phyloP scores from a whole-genome alignment of 2,113 vertebrate species.

The Solenodon paradoxus region DNA sequence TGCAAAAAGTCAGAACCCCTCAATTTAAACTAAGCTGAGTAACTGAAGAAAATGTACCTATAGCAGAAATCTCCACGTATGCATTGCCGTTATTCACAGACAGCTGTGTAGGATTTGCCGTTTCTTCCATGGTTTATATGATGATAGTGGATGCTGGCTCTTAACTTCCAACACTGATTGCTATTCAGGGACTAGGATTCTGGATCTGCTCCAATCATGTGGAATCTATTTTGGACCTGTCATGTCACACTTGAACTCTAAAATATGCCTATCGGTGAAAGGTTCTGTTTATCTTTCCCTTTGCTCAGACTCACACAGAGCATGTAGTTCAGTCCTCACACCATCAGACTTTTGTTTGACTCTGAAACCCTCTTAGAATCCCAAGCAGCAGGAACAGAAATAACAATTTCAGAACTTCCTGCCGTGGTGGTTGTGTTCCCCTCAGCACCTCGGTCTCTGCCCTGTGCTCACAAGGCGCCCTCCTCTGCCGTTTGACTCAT shows the following conservation, averaged over 20 bases:
- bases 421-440: not conserved
- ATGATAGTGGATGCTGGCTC: conserved; percentile 63
- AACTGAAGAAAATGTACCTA: conserved; percentile 71
- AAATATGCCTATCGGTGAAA: conserved; percentile 76
- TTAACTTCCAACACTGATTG: conserved; percentile 73
- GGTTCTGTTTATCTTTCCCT: conserved; percentile 78
- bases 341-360: not conserved
- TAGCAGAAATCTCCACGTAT: not conserved
- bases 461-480: not conserved
- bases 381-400: not conserved
- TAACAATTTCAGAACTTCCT: not conserved
- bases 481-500: not conserved
- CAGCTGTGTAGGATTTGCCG: conserved; percentile 74
- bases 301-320: conserved; percentile 58
- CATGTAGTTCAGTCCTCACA: conserved; percentile 57
- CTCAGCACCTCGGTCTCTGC: not conserved
- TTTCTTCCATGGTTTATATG: conserved; percentile 73
- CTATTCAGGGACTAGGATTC: conserved; percentile 72
- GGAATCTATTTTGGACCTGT: conserved; percentile 80
- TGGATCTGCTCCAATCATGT: conserved; percentile 78
- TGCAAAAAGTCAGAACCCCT: conserved; percentile 41
- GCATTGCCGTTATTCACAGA: conserved; percentile 45
- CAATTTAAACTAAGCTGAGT: conserved; percentile 66
- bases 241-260: conserved; percentile 78
- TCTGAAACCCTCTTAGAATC: not conserved